Percentiles rank a stretch among this genome's conserved stretches.
These are phyloP conservation scores for Lophotriccus pileatus DNA, from an alignment of 2,797 vertebrate genomes.

Conservation along the genomic window DNA sequence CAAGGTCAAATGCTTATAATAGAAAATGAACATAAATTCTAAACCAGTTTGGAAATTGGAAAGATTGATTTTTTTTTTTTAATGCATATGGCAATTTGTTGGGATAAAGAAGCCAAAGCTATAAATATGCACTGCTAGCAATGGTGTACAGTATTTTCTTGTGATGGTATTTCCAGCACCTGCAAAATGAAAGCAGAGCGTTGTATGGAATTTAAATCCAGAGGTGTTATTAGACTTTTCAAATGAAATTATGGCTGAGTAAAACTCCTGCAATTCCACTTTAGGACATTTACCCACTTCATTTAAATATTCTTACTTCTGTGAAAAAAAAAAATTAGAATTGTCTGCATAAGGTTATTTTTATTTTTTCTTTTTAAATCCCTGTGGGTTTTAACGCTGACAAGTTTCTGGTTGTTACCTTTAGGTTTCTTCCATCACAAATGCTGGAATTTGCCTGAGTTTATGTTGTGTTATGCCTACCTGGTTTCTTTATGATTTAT, in stretches of 20 bases:
- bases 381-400: background rate
- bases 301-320: background rate
- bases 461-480: background rate
- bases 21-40: constrained; percentile 3
- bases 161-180: constrained; percentile 31
- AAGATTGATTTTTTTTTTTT: constrained; percentile 14
- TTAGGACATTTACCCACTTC: background rate
- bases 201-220: background rate
- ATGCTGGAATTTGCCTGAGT: background rate
- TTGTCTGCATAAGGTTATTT: background rate
- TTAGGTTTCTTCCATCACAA: background rate
- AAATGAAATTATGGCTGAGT: background rate
- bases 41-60: constrained; percentile 18
- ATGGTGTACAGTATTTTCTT: background rate
- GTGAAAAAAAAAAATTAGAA: background rate
- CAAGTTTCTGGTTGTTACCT: background rate
- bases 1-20: background rate
- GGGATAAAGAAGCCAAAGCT: background rate
- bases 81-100: background rate
- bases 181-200: constrained; percentile 8
- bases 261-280: background rate
- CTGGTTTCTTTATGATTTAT: background rate
- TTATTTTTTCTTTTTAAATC: background rate
- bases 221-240: background rate
- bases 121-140: background rate